phyloP scores from a whole-genome alignment of 2,797 vertebrate species.

The Simalia tracyae region DNA sequence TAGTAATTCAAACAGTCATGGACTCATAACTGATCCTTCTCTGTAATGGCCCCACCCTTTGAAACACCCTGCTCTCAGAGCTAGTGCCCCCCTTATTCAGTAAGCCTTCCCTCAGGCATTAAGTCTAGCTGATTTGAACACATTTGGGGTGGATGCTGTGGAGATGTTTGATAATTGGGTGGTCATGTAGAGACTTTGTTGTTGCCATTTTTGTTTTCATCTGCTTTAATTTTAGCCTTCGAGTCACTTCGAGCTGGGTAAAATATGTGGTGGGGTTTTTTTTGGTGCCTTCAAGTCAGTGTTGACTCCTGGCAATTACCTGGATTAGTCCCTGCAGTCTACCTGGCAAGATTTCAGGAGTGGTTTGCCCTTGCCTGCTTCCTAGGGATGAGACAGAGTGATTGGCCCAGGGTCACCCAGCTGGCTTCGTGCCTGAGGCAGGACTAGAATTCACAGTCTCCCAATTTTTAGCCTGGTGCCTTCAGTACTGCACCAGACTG shows the following conservation, averaged over 20 bases:
- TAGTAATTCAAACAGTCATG: background rate
- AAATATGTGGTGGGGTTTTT: background rate
- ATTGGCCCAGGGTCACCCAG: no score
- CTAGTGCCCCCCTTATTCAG: no score
- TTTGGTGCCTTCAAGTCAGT: background rate
- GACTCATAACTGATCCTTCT: background rate
- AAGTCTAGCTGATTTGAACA: background rate
- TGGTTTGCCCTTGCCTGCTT: no score
- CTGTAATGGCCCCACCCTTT: background rate
- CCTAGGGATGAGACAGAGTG: no score
- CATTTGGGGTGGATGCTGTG: background rate
- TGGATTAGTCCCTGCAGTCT: background rate
- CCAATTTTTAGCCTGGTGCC: no score
- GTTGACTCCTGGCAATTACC: background rate
- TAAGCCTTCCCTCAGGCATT: background rate
- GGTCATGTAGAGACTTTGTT: background rate
- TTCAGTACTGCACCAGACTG: no score
- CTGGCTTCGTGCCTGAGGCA: no score
- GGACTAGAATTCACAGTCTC: no score
- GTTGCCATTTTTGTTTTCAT: background rate
- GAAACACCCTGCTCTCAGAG: background rate
- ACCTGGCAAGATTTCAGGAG: background rate
- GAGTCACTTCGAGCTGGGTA: background rate
- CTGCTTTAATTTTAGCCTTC: background rate
- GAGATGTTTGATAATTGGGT: background rate